These are phyloP conservation scores for Tauraco hartlaubi DNA, from an alignment of 2,797 vertebrate genomes.

Conservation along the genomic window DNA sequence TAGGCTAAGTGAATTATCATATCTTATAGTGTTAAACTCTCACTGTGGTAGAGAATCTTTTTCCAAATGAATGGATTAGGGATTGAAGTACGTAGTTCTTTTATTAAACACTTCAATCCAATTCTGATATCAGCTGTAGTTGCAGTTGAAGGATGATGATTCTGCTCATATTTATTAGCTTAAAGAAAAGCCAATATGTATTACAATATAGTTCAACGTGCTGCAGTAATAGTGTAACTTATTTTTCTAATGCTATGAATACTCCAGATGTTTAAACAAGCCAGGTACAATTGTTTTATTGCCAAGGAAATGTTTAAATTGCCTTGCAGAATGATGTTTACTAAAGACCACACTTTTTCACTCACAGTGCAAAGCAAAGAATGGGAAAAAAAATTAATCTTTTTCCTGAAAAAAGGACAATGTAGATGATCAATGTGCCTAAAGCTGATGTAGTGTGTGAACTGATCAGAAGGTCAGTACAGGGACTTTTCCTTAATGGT, in stretches of 20 bases:
- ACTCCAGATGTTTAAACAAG: neutral
- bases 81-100: neutral
- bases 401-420: neutral
- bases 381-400: neutral
- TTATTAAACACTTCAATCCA: neutral
- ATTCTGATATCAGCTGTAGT: neutral
- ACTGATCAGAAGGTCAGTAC: neutral
- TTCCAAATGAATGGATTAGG: neutral
- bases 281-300: neutral
- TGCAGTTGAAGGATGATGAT: neutral
- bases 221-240: neutral
- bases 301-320: slow-evolving; percentile 17
- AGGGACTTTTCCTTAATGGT: neutral
- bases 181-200: neutral
- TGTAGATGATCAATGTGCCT: neutral
- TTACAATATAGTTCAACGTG: neutral
- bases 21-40: neutral
- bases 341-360: neutral
- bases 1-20: neutral
- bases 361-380: neutral
- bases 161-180: neutral
- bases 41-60: neutral
- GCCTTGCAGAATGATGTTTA: neutral
- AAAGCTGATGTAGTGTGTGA: neutral
- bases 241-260: neutral